Evolutionary conservation across 35 echinoderm and acorn worm genomes (phyloP), one percentile per base, ranked within the genome.

Genomic region (Lytechinus pictus): DNA sequence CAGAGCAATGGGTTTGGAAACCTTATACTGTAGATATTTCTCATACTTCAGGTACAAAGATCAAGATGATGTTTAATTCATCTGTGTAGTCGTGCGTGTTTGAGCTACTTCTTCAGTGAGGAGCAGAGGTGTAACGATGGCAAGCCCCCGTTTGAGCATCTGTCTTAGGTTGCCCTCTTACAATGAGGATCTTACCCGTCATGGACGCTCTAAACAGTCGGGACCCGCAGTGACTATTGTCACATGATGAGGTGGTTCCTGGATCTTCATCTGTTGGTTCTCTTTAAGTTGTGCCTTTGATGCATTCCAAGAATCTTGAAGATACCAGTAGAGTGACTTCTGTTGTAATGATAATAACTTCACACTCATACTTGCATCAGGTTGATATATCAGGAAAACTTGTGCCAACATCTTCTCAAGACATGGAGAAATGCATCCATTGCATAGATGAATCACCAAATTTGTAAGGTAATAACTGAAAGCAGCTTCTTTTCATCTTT

Each of bases 161-260:
- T 96, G 96, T 61, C 96, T 91, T 96, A 96, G 96, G 96, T 96
- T 95, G 87, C 87, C 96, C 94, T 72, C 96, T 87, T 87, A 27
- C 87, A 86, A 11, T 91, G 54, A 91, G 94, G 95, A 91, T 95
- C 94, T 95, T 95, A 96, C 96, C 96, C 96, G 96, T 96, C 96
- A 95, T 96, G 61, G 96, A 94, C 96, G 53, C 92, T 57, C 92
- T 57, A 57, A 93, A 93, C 92, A 6, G 92, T 93, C 92, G 28
- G 92, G 92, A 55, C 92, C 92, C 57, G 92, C 88, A 90, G 88
- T 54, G 66, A 79, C 66, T 6, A 79, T 4, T n/a, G 21, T 79
- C 66, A 79, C 66, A 79, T 16, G 66, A 79, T 16, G 66, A 79
- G 66, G 66, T 79, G 16, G 5, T 19, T 13, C 24, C 61, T 21